phyloP scores from a whole-genome alignment of 2,113 vertebrate genomes.

The Cyanoramphus novaezelandiae region DNA sequence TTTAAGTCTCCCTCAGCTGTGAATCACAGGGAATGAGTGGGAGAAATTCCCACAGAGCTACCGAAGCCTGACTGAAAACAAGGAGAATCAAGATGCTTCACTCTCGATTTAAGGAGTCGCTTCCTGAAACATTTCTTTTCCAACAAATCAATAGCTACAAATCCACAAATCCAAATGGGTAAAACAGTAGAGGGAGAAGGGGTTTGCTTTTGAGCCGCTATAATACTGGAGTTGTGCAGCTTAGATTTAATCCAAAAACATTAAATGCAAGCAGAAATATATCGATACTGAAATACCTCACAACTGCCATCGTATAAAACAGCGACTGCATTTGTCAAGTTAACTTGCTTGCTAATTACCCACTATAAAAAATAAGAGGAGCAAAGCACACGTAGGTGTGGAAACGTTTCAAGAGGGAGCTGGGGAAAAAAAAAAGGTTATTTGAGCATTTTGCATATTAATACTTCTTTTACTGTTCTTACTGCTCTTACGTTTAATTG shows the following conservation, averaged over 20 bases:
- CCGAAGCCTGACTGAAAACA: neutral
- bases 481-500: slow-evolving; percentile 37
- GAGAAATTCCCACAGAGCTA: neutral
- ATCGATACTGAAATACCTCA: neutral
- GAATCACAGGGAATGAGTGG: neutral
- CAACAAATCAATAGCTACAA: neutral
- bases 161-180: neutral
- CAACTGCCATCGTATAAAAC: neutral
- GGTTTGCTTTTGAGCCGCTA: neutral
- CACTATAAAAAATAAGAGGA: neutral
- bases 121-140: neutral
- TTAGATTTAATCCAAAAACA: neutral
- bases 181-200: neutral
- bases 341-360: neutral
- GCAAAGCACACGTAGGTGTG: neutral
- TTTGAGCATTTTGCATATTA: slow-evolving; percentile 35
- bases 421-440: neutral
- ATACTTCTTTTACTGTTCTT: slow-evolving; percentile 20
- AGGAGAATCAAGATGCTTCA: neutral
- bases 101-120: neutral
- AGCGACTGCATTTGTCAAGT: neutral
- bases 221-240: neutral
- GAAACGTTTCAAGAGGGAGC: neutral
- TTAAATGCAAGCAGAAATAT: neutral
- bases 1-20: neutral